Evolutionary conservation across 1,140 invertebrate species (phyloP).

Genomic region (Diorhabda elongata): DNA sequence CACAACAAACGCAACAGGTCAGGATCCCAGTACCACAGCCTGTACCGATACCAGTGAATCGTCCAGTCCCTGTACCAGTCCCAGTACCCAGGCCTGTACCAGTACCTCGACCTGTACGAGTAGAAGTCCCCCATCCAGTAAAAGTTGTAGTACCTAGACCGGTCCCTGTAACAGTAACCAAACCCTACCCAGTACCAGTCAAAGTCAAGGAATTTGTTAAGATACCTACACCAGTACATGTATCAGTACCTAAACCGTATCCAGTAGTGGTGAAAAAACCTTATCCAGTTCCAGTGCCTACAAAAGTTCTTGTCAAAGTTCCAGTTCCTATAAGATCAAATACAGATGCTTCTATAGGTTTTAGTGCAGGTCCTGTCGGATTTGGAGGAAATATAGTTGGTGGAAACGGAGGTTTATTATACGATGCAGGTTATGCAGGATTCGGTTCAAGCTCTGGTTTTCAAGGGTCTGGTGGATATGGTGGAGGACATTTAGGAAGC

Average conservation of each 20-base stretch:
- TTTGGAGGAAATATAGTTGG: neutral
- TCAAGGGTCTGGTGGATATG: constrained; percentile 17
- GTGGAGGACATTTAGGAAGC: neutral
- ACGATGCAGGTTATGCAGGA: constrained; percentile 6
- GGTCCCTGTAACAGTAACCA: constrained; percentile 36
- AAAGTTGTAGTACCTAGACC: constrained; percentile 36
- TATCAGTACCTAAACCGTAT: constrained; percentile 38
- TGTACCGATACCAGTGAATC: constrained; percentile 33
- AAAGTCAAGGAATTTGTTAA: constrained; percentile 43
- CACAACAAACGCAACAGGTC: constrained; percentile 33
- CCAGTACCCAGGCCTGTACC: constrained; percentile 40
- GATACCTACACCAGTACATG: constrained; percentile 43
- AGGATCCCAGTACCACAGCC: constrained; percentile 45
- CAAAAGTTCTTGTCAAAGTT: constrained; percentile 32
- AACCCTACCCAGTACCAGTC: constrained; percentile 41
- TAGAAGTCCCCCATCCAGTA: constrained; percentile 40
- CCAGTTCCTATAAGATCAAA: constrained; percentile 30
- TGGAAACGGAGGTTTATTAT: neutral
- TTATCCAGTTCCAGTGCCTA: constrained; percentile 34
- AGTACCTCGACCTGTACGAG: constrained; percentile 41
- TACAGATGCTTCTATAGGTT: constrained; percentile 20
- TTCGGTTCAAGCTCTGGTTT: constrained; percentile 15
- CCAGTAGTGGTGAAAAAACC: constrained; percentile 38
- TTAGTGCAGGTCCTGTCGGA: constrained; percentile 12
- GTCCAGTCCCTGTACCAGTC: constrained; percentile 37